phyloP scores from a whole-genome alignment of 37 sponge, comb jelly and placozoan genomes.

The Lycopodina hypogea region DNA sequence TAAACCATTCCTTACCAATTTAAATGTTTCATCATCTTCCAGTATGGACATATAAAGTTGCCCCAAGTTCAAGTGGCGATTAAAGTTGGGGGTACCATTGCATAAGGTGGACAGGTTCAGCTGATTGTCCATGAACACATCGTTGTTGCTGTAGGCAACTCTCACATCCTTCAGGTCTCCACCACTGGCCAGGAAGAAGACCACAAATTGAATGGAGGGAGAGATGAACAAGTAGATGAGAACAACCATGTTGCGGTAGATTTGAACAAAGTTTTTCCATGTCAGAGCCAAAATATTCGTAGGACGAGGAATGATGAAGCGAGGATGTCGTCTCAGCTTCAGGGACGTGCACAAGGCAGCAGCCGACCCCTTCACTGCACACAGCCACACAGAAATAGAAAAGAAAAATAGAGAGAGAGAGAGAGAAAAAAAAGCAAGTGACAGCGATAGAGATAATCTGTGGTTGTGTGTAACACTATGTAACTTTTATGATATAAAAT shows the following conservation, averaged over 20 bases:
- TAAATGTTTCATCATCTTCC: background rate
- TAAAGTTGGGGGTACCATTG: background rate
- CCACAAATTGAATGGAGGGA: conserved; percentile 51
- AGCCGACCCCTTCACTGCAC: background rate
- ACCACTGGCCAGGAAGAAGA: conserved; percentile 68
- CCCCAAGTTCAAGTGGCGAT: background rate
- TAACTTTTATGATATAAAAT: too few relatives aligned
- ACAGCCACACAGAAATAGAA: too few relatives aligned
- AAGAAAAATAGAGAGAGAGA: too few relatives aligned
- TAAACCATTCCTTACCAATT: conserved; percentile 2
- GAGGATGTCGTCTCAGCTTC: background rate
- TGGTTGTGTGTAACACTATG: too few relatives aligned
- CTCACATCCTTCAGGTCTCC: conserved; percentile 31
- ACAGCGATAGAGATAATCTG: too few relatives aligned
- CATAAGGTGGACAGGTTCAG: too few relatives aligned
- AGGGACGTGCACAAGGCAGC: background rate
- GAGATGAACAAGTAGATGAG: conserved; percentile 66
- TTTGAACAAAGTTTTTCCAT: conserved; percentile 42
- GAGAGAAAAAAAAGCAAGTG: too few relatives aligned
- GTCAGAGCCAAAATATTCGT: conserved; percentile 31
- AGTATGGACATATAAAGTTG: background rate
- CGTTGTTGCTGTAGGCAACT: conserved; percentile 39
- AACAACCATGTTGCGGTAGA: conserved; percentile 47
- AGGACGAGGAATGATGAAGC: background rate
- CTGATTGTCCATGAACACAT: background rate